Percentiles rank a stretch among this genome's conserved stretches.
These are phyloP conservation scores for Dolomedes plantarius DNA, from an alignment of 2,888 invertebrate species.

Conservation along the genomic window DNA sequence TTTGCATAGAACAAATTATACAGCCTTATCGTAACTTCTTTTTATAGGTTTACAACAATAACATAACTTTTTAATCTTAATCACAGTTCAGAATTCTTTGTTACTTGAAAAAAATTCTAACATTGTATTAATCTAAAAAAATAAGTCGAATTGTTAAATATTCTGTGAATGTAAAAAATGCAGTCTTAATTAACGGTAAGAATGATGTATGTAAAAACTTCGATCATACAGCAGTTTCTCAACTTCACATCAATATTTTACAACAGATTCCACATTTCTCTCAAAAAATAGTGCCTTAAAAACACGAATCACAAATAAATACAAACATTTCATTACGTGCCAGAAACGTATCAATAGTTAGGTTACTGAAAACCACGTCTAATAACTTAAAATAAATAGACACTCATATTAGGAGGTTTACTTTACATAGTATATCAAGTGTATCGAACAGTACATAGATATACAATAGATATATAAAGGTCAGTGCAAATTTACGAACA, in stretches of 20 bases:
- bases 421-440: neutral
- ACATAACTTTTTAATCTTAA: too few relatives aligned
- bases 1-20: too few relatives aligned
- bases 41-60: too few relatives aligned
- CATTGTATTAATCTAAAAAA: too few relatives aligned
- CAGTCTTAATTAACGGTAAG: too few relatives aligned
- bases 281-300: neutral
- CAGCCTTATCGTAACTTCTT: too few relatives aligned
- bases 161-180: too few relatives aligned
- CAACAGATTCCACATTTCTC: neutral
- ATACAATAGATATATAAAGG: neutral
- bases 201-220: too few relatives aligned
- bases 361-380: constrained; percentile 57
- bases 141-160: too few relatives aligned
- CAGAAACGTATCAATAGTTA: neutral
- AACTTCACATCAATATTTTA: neutral
- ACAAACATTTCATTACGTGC: neutral
- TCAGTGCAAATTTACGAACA: neutral
- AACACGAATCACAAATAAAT: constrained; percentile 1
- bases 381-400: constrained; percentile 69
- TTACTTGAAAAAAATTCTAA: too few relatives aligned
- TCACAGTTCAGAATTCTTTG: too few relatives aligned
- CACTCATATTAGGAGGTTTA: neutral
- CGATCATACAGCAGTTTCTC: too few relatives aligned
- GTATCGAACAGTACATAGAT: constrained; percentile 2